Percentiles rank a stretch among this genome's conserved stretches.
Evolutionary conservation across 1,140 invertebrate genomes (phyloP).

Genomic region (Platorchestia sp.): DNA sequence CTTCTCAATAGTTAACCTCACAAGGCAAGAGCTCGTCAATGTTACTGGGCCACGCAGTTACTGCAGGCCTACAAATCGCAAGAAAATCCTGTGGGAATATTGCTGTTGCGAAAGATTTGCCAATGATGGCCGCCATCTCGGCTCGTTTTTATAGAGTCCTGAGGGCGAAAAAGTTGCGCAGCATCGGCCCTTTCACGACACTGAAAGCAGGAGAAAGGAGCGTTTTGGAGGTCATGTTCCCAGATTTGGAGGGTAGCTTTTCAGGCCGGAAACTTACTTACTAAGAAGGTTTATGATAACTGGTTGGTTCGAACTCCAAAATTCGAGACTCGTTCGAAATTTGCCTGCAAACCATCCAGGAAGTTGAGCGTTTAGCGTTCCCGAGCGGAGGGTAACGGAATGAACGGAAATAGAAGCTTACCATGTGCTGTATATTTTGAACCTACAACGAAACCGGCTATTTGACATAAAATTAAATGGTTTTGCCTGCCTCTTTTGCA

Average conservation of each 20-base stretch:
- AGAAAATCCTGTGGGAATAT: neutral
- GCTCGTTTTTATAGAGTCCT: neutral
- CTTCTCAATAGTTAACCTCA: neutral
- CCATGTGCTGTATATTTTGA: neutral
- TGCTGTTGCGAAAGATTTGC: neutral
- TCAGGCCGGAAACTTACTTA: neutral
- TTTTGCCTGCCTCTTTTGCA: neutral
- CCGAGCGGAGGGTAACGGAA: neutral
- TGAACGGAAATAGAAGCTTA: neutral
- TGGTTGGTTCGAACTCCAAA: neutral
- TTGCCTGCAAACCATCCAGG: neutral
- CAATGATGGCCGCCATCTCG: neutral
- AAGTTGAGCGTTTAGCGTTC: neutral
- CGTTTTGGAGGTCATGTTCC: neutral
- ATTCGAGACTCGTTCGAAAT: neutral
- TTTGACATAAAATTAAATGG: neutral
- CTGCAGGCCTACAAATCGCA: neutral
- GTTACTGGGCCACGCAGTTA: neutral
- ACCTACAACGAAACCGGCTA: neutral
- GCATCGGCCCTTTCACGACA: neutral
- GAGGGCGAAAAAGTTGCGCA: neutral
- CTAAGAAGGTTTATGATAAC: neutral
- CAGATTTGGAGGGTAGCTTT: neutral
- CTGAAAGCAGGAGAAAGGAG: neutral
- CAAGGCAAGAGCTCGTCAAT: neutral